A percentile compares a stretch with the other conserved stretches of the same genome.
phyloP scores from a whole-genome alignment of 2,113 vertebrate genomes.

The Oreotrochilus melanogaster region DNA sequence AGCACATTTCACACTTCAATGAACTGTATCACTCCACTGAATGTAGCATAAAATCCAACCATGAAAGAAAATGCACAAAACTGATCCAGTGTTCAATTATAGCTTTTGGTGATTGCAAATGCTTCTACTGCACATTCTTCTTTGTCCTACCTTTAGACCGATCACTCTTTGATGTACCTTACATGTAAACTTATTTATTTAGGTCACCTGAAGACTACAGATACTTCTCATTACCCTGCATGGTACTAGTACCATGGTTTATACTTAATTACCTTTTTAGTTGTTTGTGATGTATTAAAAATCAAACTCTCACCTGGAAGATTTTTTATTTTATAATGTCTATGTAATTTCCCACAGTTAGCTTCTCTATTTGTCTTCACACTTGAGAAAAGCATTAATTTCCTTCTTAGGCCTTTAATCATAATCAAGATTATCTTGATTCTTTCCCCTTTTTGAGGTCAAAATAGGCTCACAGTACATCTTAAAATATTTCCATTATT shows the following conservation, averaged over 20 bases:
- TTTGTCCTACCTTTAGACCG: neutral
- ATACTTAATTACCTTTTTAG: neutral
- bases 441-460: constrained; percentile 30
- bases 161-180: neutral
- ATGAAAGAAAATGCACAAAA: neutral
- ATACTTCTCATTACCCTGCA: neutral
- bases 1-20: neutral
- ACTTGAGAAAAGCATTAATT: constrained; percentile 10
- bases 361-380: neutral
- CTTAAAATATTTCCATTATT: constrained; percentile 75
- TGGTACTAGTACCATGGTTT: neutral
- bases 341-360: neutral
- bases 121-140: neutral
- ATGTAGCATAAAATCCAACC: neutral
- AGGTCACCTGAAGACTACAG: neutral
- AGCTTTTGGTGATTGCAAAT: neutral
- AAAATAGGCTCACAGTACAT: constrained; percentile 33
- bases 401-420: constrained; percentile 9
- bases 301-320: neutral
- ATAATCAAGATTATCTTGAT: constrained; percentile 6
- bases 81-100: neutral
- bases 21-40: neutral
- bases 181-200: neutral
- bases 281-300: fast-evolving
- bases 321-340: neutral